Evolutionary conservation across 2,113 vertebrate species (phyloP).

Genomic region (Vicugna pacos): DNA sequence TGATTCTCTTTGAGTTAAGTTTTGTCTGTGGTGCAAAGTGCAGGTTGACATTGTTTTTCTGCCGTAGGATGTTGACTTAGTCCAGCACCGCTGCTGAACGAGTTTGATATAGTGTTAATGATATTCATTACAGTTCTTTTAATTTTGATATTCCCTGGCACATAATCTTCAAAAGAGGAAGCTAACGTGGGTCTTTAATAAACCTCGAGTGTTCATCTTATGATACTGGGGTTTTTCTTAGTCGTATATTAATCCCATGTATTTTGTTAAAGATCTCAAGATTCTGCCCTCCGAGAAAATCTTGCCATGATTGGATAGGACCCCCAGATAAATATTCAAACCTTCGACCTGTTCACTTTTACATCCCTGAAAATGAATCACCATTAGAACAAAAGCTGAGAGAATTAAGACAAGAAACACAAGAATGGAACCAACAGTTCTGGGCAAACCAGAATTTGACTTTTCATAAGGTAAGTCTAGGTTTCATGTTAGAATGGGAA

Average conservation of each 20-base stretch:
- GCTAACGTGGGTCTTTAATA: neutral
- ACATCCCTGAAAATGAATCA: constrained; percentile 89
- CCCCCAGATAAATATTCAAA: constrained; percentile 95
- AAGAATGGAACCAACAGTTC: constrained; percentile 95
- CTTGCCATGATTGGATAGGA: constrained; percentile 94
- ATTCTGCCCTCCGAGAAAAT: constrained; percentile 88
- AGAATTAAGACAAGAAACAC: constrained; percentile 92
- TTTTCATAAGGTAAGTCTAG: constrained; percentile 90
- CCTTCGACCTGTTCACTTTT: constrained; percentile 92
- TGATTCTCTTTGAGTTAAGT: neutral
- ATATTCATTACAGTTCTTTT: neutral
- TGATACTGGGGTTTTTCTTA: fast-evolving
- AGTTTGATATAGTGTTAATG: fast-evolving
- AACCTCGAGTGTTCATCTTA: neutral
- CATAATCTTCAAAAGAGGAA: neutral
- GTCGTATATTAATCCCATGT: fast-evolving
- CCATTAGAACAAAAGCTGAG: constrained; percentile 90
- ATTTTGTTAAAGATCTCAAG: constrained; percentile 82
- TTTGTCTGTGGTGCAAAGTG: too few relatives aligned
- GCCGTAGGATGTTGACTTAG: fast-evolving
- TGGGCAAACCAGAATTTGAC: constrained; percentile 94
- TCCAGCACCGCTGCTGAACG: fast-evolving
- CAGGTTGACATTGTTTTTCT: neutral
- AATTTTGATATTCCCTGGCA: neutral
- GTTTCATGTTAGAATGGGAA: neutral